Percentiles rank a stretch among this genome's conserved stretches.
phyloP scores from a whole-genome alignment of 2,113 vertebrate genomes.

The Anhinga rufa region DNA sequence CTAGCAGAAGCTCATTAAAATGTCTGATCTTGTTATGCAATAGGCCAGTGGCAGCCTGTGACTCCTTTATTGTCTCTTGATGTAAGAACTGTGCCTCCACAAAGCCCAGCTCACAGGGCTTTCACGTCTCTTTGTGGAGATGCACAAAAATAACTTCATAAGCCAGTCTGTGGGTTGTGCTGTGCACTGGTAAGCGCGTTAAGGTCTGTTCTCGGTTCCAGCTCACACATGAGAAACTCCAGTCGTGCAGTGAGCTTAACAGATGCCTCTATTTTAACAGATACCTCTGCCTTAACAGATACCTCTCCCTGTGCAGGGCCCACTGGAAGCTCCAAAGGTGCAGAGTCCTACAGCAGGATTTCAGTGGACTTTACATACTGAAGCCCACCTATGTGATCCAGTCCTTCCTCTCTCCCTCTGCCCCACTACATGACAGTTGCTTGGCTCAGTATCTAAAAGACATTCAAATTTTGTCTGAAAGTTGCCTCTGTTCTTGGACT shows the following conservation, averaged over 20 bases:
- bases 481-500: not conserved
- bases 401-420: not conserved
- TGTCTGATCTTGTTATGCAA: slow-evolving; percentile 54
- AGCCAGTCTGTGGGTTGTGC: not conserved
- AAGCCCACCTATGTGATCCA: not conserved
- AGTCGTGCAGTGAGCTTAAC: not conserved
- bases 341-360: not conserved
- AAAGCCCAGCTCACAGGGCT: slow-evolving; percentile 31
- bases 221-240: not conserved
- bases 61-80: slow-evolving; percentile 25
- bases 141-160: slow-evolving; percentile 28
- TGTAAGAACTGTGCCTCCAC: not conserved
- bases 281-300: not conserved
- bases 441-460: not conserved
- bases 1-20: slow-evolving; percentile 58
- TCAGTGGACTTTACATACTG: not conserved
- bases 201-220: not conserved
- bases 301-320: not conserved
- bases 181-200: not conserved
- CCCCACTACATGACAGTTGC: not conserved
- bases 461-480: not conserved
- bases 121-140: not conserved
- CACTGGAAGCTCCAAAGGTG: not conserved
- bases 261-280: not conserved
- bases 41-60: slow-evolving; percentile 1